A percentile compares a stretch with the other conserved stretches of the same genome.
Conservation (phyloP, 1,140 invertebrate species). For the Cecropterus lyciades region DNA sequence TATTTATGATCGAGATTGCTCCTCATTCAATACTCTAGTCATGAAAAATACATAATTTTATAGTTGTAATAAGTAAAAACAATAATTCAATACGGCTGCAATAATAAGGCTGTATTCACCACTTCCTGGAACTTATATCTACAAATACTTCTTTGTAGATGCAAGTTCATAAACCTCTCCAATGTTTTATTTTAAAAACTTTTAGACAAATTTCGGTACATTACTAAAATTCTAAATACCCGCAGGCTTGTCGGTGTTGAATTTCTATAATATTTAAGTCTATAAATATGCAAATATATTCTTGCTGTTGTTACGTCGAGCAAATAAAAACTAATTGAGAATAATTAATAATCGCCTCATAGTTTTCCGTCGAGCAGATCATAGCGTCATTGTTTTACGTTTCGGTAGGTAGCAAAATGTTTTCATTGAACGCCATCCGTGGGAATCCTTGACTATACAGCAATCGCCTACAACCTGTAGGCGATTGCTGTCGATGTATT, state of each 20-base stretch:
- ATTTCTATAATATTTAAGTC: conserved; percentile 9
- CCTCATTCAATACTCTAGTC: too few relatives aligned
- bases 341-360: conserved; percentile 25
- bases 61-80: too few relatives aligned
- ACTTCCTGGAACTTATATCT: too few relatives aligned
- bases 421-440: conserved; percentile 32
- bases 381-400: conserved; percentile 20
- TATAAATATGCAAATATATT: conserved; percentile 23
- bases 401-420: conserved; percentile 25
- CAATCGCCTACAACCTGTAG: conserved; percentile 68
- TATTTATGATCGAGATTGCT: too few relatives aligned
- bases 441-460: conserved; percentile 37
- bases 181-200: too few relatives aligned
- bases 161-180: too few relatives aligned
- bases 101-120: too few relatives aligned
- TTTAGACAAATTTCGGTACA: neutral
- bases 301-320: neutral
- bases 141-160: too few relatives aligned
- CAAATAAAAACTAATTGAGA: conserved; percentile 27
- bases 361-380: conserved; percentile 18
- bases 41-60: too few relatives aligned
- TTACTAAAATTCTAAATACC: neutral
- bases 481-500: conserved; percentile 72
- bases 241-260: neutral
- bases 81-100: too few relatives aligned